Evolutionary conservation across 2,888 invertebrate genomes (phyloP), one percentile per base, ranked within the genome.

Genomic region (Dicranocentrus wangi): DNA sequence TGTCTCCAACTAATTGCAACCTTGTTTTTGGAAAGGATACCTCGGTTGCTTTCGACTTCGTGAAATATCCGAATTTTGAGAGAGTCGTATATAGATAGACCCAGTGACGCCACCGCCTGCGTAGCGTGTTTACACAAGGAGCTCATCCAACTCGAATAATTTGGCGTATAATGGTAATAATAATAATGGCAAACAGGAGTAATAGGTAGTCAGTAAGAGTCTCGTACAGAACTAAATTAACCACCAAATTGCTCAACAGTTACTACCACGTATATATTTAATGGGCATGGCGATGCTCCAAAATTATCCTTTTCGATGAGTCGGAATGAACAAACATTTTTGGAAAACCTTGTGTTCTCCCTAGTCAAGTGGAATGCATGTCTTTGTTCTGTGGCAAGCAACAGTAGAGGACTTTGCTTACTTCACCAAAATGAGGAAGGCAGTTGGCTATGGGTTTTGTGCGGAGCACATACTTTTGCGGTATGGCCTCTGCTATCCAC

Each of bases 291-390:
- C 76, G 47, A 58, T 60, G 63, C 51, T 70, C 63, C 70, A 68
- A 76, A 76, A 76, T 60, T 68, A 76, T 68, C 58, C 66, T 51
- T 76, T 60, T 47, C 76, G 76, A 76, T 76, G 76, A 76, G 60
- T 32, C 47, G 68, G 61, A 76, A 68, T 76, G 68, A 76, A 32
- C 51, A 76, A 76, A 76, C 76, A 76, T 76, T 76, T 25, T 65
- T 10, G 32, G 32, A 47, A 15, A 47, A 47, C 47, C n/a, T 7
- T 47, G 47, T 47, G 47, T 10, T 7, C 32, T 32, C 32, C 42
- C 3, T n/a, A 55, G 32, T 32, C 15, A 25, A 66, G 0, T 23
- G 32, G 55, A 69, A 23, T 13, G 25, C 28, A 55, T 32, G 32
- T 32, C 32, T 32, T 32, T 32, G 32, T 32, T 32, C 32, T 3